Conservation (phyloP, 1,140 invertebrate species). For the Propsilocerus akamusi region DNA sequence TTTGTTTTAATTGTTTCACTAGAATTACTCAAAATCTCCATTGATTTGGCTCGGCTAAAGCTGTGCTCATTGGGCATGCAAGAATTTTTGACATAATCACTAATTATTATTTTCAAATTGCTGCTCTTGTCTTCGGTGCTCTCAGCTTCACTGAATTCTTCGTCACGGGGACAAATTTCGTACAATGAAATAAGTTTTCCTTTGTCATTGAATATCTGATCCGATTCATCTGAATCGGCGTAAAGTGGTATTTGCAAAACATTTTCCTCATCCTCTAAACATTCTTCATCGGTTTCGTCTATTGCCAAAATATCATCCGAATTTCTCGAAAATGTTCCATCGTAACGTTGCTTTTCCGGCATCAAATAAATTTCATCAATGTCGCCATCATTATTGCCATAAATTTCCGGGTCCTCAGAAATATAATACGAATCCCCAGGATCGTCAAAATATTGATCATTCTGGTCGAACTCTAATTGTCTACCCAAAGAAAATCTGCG, state of each 20-base stretch:
- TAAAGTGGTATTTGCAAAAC: conserved; percentile 5
- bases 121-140: not conserved
- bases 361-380: conserved; percentile 8
- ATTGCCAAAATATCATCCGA: not conserved
- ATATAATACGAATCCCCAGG: not conserved
- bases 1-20: conserved; percentile 6
- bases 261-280: not conserved
- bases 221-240: not conserved
- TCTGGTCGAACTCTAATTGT: not conserved
- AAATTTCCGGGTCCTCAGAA: conserved; percentile 1
- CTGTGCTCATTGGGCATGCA: not conserved
- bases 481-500: not conserved
- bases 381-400: not conserved
- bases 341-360: not conserved
- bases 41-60: conserved; percentile 5
- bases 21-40: conserved; percentile 7
- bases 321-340: not conserved
- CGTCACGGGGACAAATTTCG: not conserved
- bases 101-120: not conserved
- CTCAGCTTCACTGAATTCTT: not conserved
- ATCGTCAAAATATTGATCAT: conserved; percentile 3
- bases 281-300: not conserved
- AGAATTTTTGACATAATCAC: conserved; percentile 6
- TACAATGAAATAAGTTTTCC: not conserved
- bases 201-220: not conserved